A percentile compares a stretch with the other conserved stretches of the same genome.
Evolutionary conservation across 1,140 invertebrate species (phyloP).

Genomic region (Potamilus streckersoni): DNA sequence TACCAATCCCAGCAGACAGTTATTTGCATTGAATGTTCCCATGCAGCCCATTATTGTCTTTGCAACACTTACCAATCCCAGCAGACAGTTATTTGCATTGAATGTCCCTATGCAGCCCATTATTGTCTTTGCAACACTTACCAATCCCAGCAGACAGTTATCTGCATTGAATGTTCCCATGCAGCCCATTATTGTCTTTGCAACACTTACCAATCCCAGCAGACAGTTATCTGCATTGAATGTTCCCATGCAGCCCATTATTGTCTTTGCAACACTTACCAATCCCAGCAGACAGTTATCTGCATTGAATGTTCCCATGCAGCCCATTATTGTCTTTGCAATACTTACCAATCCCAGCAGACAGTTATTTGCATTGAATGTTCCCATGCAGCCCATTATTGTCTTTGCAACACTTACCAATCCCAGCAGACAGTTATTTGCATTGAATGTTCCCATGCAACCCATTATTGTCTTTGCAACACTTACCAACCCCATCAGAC

Average conservation of each 20-base stretch:
- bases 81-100: conserved; percentile 11
- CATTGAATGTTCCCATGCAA: conserved; percentile 15
- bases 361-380: conserved; percentile 16
- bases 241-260: conserved; percentile 18
- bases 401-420: conserved; percentile 16
- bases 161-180: conserved; percentile 12
- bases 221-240: conserved; percentile 17
- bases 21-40: conserved; percentile 13
- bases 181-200: conserved; percentile 7
- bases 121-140: conserved; percentile 8
- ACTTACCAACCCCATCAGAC: conserved; percentile 26
- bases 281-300: conserved; percentile 14
- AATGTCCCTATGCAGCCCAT: conserved; percentile 22
- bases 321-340: conserved; percentile 2
- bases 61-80: conserved; percentile 22
- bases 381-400: conserved; percentile 15
- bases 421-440: conserved; percentile 12
- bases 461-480: background rate
- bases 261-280: conserved; percentile 10
- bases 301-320: conserved; percentile 15
- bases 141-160: conserved; percentile 18
- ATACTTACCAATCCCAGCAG: conserved; percentile 24
- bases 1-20: conserved; percentile 22
- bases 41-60: conserved; percentile 8
- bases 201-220: conserved; percentile 21